Evolutionary conservation across 92 coral and sea anemone species (phyloP).

Genomic region (Diadumene lineata): DNA sequence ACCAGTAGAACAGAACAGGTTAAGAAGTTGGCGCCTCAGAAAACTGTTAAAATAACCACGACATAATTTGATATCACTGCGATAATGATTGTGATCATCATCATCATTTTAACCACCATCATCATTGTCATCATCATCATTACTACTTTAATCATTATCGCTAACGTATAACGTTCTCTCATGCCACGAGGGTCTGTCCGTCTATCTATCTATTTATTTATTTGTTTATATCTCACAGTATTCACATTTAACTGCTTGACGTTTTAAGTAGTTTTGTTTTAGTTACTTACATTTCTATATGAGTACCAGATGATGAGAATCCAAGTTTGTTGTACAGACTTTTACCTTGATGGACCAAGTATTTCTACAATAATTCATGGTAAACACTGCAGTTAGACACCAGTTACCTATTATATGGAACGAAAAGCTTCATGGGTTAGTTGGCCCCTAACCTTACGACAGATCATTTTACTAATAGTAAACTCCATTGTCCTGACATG

Average conservation of each 20-base stretch:
- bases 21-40: conserved; percentile 35
- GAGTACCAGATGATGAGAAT: conserved; percentile 53
- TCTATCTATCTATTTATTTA: too few species aligned
- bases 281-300: conserved; percentile 63
- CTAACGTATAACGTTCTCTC: too few species aligned
- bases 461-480: not conserved
- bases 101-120: not conserved
- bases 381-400: not conserved
- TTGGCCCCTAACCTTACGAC: not conserved
- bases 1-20: conserved; percentile 51
- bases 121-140: too few species aligned
- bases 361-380: conserved; percentile 50
- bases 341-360: conserved; percentile 53
- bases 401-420: not conserved
- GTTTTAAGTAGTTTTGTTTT: too few species aligned
- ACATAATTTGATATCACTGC: not conserved
- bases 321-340: conserved; percentile 57
- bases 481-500: too few species aligned
- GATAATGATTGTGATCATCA: not conserved
- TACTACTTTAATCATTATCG: too few species aligned
- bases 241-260: too few species aligned
- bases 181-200: too few species aligned
- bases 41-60: conserved; percentile 27
- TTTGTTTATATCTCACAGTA: too few species aligned
- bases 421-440: not conserved